A percentile compares a stretch with the other conserved stretches of the same genome.
Conservation (phyloP, 1,140 invertebrate genomes). For the Augochlora pura region DNA sequence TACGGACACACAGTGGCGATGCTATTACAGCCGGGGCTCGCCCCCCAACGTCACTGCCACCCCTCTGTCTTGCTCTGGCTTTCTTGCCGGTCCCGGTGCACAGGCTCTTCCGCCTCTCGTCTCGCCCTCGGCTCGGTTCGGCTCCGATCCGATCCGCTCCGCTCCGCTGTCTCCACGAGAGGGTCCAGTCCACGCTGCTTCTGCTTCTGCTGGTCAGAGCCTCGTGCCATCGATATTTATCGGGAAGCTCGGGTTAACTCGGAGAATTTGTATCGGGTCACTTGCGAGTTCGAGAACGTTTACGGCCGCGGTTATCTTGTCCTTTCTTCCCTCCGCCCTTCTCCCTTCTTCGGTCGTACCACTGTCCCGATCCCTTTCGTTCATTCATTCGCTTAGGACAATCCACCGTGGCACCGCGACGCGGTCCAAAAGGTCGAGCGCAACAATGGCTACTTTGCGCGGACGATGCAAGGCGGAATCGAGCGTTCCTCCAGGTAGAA, state of each 20-base stretch:
- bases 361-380: too few species aligned
- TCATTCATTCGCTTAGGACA: too few species aligned
- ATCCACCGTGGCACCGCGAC: too few species aligned
- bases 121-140: not conserved
- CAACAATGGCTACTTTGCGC: too few species aligned
- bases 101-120: slow-evolving; percentile 8
- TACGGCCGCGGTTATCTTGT: too few species aligned
- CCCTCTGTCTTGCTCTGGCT: slow-evolving; percentile 4
- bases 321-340: too few species aligned
- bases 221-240: slow-evolving; percentile 15
- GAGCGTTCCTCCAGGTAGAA: too few species aligned
- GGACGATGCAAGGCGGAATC: too few species aligned
- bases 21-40: slow-evolving; percentile 41
- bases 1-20: slow-evolving; percentile 53
- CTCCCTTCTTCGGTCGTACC: too few species aligned
- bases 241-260: not conserved
- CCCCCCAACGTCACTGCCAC: not conserved
- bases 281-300: not conserved
- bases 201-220: too few species aligned
- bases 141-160: too few species aligned
- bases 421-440: too few species aligned
- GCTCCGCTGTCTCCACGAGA: not conserved
- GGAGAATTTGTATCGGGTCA: not conserved
- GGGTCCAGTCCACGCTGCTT: not conserved
- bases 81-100: slow-evolving; percentile 9